A percentile compares a stretch with the other conserved stretches of the same genome.
Conservation (phyloP, 2,888 invertebrate genomes). For the Synergus umbraculus region DNA sequence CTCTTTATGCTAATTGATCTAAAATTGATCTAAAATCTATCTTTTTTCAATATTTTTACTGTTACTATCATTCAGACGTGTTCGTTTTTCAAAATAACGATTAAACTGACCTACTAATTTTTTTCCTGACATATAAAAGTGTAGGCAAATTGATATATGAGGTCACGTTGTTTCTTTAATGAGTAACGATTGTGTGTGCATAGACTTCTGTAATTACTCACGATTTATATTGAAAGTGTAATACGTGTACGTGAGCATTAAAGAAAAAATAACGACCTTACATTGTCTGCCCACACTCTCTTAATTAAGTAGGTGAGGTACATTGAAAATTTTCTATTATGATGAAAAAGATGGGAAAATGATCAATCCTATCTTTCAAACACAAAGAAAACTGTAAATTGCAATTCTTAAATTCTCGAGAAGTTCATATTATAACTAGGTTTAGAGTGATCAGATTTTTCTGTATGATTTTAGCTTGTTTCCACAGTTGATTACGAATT, state of each 20-base stretch:
- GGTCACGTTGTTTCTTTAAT: constrained; percentile 36
- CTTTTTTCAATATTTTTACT: not conserved
- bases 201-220: constrained; percentile 9
- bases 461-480: too few species aligned
- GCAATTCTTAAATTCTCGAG: too few species aligned
- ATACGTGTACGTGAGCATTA: not conserved
- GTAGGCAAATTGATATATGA: constrained; percentile 20
- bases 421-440: too few species aligned
- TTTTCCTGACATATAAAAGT: constrained; percentile 31
- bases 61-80: constrained; percentile 10
- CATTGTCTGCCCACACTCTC: constrained; percentile 10
- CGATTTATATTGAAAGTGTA: constrained; percentile 33
- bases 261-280: constrained; percentile 6
- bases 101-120: constrained; percentile 29
- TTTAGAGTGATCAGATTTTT: too few species aligned
- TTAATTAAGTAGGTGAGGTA: constrained; percentile 13
- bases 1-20: not conserved
- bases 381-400: not conserved
- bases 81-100: not conserved
- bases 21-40: not conserved
- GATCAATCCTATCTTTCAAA: not conserved
- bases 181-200: constrained; percentile 34
- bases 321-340: not conserved
- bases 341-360: not conserved
- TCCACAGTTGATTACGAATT: not conserved